phyloP scores from a whole-genome alignment of 2,113 vertebrate genomes.

The Hylia prasina region DNA sequence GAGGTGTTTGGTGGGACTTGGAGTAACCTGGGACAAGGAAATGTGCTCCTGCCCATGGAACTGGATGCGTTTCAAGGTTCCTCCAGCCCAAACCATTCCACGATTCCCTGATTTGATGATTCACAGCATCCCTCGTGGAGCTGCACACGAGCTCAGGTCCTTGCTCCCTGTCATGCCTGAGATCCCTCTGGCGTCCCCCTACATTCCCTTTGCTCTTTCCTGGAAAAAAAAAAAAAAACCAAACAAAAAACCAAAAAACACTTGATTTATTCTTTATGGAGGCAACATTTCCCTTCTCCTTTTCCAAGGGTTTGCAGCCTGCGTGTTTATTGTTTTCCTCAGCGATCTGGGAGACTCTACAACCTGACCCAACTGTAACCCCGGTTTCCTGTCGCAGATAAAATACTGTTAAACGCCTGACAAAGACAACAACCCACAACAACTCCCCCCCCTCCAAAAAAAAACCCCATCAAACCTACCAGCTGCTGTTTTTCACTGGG shows the following conservation, averaged over 20 bases:
- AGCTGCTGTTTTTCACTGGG: slow-evolving; percentile 23
- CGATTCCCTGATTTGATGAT: not conserved
- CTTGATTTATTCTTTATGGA: not conserved
- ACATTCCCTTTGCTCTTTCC: not conserved
- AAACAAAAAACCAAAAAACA: too few species aligned
- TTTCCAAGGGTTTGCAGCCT: not conserved
- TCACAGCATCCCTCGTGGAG: not conserved
- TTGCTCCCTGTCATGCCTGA: not conserved
- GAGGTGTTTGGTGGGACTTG: not conserved
- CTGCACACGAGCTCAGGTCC: not conserved
- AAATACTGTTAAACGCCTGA: slow-evolving; percentile 9
- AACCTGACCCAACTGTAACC: not conserved
- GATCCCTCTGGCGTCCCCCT: not conserved
- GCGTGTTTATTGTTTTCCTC: not conserved
- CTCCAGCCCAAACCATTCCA: not conserved
- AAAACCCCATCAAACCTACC: not conserved
- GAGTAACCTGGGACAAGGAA: not conserved
- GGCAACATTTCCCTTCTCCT: not conserved
- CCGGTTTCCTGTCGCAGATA: not conserved
- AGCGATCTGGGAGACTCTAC: not conserved
- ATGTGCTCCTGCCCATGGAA: not conserved
- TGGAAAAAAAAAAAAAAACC: not conserved
- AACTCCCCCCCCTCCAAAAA: too few species aligned
- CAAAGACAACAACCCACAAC: not conserved
- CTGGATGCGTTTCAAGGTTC: not conserved